Evolutionary conservation across 1,140 invertebrate genomes (phyloP), one percentile per base, ranked within the genome.

Genomic region (Leptestheria dahalacensis): DNA sequence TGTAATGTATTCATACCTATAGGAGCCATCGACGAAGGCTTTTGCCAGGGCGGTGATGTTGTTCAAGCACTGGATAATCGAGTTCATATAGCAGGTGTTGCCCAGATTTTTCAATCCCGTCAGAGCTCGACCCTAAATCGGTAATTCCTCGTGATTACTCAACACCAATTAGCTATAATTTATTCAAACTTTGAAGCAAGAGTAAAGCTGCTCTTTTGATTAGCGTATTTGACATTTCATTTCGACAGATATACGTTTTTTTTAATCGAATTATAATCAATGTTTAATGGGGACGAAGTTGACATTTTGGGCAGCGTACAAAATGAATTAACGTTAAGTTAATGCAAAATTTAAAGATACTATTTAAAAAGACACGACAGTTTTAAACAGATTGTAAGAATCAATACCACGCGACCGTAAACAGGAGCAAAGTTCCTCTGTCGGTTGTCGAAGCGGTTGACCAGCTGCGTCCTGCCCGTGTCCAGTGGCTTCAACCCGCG

Each of bases 31-130:
- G 64, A 59, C 49, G 70, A 81, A 69, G 61, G 91, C 88, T 71
- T 88, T 91, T 18, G 80, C 78, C 6, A 81, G 77, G 20, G 93
- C 71, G n/a, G 78, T 76, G 1, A 76, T 74, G 0, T 87, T 88
- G 68, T 88, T 84, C 12, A 90, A 74, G 4, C 86, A 76, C 79
- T 68, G 82, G 74, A 73, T 78, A 73, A 87, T 84, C 66, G 65
- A 78, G 73, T 77, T 77, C 73, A 77, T 75, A 60, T 78, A 78
- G 64, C 76, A 80, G 3, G 76, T 78, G 67, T 78, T 79, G 12
- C 75, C 75, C 11, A 80, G 68, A 69, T 82, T 82, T 61, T 72
- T 71, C 6, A 80, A 66, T 9, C 78, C 79, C 26, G 72, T 73
- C 51, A 64, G 52, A 25, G 26, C 60, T 48, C 46, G 57, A 50